Base-by-base conservation (phyloP, 37 sponge, comb jelly and placozoan genomes). In the Aplysina aerophoba region DNA sequence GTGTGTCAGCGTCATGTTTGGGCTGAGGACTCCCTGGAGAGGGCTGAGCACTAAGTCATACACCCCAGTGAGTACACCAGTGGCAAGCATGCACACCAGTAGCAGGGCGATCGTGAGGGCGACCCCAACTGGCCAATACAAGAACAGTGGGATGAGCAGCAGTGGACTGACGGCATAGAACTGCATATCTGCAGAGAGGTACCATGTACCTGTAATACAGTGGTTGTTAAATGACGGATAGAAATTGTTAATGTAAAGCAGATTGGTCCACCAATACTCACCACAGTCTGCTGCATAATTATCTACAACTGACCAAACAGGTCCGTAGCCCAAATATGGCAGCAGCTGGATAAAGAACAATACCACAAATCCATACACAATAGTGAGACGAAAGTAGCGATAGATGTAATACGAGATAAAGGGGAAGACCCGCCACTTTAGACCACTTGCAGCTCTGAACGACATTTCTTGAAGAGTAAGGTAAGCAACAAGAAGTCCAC, bases 201-300 rank as follows among this genome's bases (percentile, higher is more conserved):
- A 97, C 95, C 95, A 97, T 0, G 92, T 71, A 93, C 96, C 93
- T 16, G 85, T 85, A 31, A 93, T 78, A 73, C 98, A 97, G 36
- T 91, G 53, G 14, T 88, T 89, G 19, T 8, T 55, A 6, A 91
- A 54, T 34, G 60, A 57, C 13, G 98, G 98, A 74, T 93, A 97
- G 38, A 97, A 87, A 73, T 95, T 97, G 81, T 97, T 95, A 28
- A 97, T 95, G 88, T 93, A 97, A 39, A 97, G 85, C 17, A 93
- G 28, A 44, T 95, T 95, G 12, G 98, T 89, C 94, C 98, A 95
- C 98, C 98, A 97, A 60, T 95, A 94, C 56, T 85, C 58, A 1
- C 83, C 60, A 77, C 97, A 97, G n/a, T 12, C 35, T 11, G 83
- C 59, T 0, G 15, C 16, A 12, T 22, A 15, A 11, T 59, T 13